phyloP scores from a whole-genome alignment of 2,888 invertebrate species.

The Agonopterix heracliana region DNA sequence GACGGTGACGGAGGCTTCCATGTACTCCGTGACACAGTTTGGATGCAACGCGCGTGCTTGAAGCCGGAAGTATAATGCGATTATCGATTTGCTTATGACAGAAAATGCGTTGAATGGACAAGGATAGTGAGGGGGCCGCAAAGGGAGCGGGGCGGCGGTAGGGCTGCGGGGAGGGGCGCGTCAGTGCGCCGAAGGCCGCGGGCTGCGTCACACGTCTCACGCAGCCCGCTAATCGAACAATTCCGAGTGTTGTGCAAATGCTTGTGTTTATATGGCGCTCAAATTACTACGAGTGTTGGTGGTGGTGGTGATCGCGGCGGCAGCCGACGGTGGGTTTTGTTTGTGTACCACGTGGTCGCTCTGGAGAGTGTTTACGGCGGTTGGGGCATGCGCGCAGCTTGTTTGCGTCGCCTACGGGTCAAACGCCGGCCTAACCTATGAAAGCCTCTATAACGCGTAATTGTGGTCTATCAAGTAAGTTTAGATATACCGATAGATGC shows the following conservation, averaged over 20 bases:
- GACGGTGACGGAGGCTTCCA: slow-evolving; percentile 12
- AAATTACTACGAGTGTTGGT: slow-evolving; percentile 82
- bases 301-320: slow-evolving; percentile 70
- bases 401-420: slow-evolving; percentile 62
- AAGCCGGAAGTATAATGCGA: slow-evolving; percentile 73
- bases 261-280: slow-evolving; percentile 86
- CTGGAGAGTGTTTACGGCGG: slow-evolving; percentile 64
- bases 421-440: slow-evolving; percentile 67
- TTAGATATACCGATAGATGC: slow-evolving; percentile 46
- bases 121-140: slow-evolving; percentile 33
- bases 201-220: slow-evolving; percentile 57
- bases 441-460: slow-evolving; percentile 48
- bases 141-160: slow-evolving; percentile 22
- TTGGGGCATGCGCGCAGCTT: slow-evolving; percentile 64
- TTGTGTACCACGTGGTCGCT: slow-evolving; percentile 45
- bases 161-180: slow-evolving; percentile 26
- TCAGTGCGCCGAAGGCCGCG: slow-evolving; percentile 62
- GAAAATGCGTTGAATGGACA: slow-evolving; percentile 73
- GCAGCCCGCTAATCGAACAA: slow-evolving; percentile 67
- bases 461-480: slow-evolving; percentile 53
- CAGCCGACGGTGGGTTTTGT: slow-evolving; percentile 63
- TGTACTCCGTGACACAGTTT: slow-evolving; percentile 52
- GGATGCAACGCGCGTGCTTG: slow-evolving; percentile 65
- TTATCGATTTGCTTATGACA: slow-evolving; percentile 75
- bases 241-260: slow-evolving; percentile 79